phyloP scores from a whole-genome alignment of 1,140 invertebrate genomes.

The Callitettix versicolor region DNA sequence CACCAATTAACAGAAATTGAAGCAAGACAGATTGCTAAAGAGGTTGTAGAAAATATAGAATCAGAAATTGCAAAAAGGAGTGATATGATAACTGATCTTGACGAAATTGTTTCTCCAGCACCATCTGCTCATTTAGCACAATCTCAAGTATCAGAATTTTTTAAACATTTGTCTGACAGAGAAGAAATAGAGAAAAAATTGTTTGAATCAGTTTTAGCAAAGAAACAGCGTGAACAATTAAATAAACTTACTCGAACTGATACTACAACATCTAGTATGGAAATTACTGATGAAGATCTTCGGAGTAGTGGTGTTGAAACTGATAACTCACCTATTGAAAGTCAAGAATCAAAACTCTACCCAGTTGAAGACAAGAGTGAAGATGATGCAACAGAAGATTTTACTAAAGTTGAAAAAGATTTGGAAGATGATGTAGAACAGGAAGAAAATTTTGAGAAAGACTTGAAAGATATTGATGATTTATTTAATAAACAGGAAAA shows the following conservation, averaged over 20 bases:
- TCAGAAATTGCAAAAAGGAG: conserved; percentile 35
- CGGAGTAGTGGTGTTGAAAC: conserved; percentile 50
- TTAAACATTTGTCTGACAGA: conserved; percentile 35
- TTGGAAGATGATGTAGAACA: conserved; percentile 13
- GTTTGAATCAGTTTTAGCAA: conserved; percentile 38
- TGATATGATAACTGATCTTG: conserved; percentile 19
- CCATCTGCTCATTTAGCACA: conserved; percentile 24
- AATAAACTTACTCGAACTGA: conserved; percentile 36
- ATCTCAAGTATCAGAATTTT: conserved; percentile 34
- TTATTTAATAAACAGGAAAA: too few relatives aligned
- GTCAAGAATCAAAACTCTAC: conserved; percentile 35
- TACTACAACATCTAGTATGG: conserved; percentile 47
- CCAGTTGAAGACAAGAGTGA: conserved; percentile 12
- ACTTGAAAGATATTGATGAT: conserved; percentile 4
- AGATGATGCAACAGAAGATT: conserved; percentile 6
- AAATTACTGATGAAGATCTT: conserved; percentile 58
- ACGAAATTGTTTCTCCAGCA: conserved; percentile 15
- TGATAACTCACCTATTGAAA: conserved; percentile 52
- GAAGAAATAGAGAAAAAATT: conserved; percentile 36
- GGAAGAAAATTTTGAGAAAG: conserved; percentile 3
- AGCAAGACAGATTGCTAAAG: conserved; percentile 35
- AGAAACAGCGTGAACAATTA: conserved; percentile 36
- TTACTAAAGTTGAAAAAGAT: conserved; percentile 5
- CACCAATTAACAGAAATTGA: conserved; percentile 29
- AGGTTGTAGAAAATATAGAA: conserved; percentile 43